Base-by-base conservation (phyloP, 1,140 invertebrate species). In the Ctenoplectra terminalis region DNA sequence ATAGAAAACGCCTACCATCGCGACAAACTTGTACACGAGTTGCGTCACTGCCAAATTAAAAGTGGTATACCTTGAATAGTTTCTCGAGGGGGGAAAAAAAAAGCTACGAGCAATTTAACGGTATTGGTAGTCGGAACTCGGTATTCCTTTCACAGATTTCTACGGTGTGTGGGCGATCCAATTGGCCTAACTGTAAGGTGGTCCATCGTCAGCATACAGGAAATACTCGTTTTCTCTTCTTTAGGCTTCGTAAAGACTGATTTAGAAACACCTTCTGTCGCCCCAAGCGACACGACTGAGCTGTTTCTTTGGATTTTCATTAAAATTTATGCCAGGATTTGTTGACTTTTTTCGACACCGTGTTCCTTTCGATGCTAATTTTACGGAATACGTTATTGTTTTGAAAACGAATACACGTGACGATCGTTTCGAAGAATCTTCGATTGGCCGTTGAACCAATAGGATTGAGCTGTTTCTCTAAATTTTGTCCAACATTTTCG, bases 151-250 rank as follows among this genome's bases (percentile, higher is more conserved):
- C 75, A 73, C 70, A 58, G 85, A 81, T 87, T 86, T 87, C 81
- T 78, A 77, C 37, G 17, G 3, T 31, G 75, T 31, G 86, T 88
- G 85, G 86, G 86, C 86, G 85, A 88, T 64, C 82, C 86, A 84
- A 82, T 88, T 88, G 86, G 78, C 77, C 82, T 85, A 87, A 73
- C 82, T n/a, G 69, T 63, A 78, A 82, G 79, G 29, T 87, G 78
- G 82, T 50, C 82, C 69, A 79, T 79, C 82, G 50, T 54, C 50
- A 50, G 43, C 46, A n/a, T 50, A 60, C 60, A 54, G 69, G 82
- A 72, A 78, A 60, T 37, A 56, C 66, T 76, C 48, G 67, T 71
- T 84, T 86, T 84, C 82, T 81, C 58, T 54, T 69, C 63, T 67
- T 50, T 29, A 8, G 26, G 20, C 15, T 23, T 31, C 46, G 23